Evolutionary conservation across 2,797 vertebrate species (phyloP), one percentile per base, ranked within the genome.

Genomic region (Enteromius afrohamiltoni): DNA sequence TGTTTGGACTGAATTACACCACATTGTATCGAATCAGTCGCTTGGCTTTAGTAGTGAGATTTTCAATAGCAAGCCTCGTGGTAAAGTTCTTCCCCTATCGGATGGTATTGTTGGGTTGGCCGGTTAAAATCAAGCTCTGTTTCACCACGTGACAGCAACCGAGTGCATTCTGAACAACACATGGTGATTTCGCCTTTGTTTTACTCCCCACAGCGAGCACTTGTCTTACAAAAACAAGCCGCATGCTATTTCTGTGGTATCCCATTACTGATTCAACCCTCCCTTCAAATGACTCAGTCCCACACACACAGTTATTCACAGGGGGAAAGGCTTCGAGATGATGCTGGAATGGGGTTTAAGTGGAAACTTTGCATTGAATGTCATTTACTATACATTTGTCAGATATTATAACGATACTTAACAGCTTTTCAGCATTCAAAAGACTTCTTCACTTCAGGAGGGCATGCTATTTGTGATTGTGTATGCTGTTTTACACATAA

Each of bases 281-380:
- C 21, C 71, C 42, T n/a, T 81, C 4, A 71, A 75, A 64, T 75
- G 79, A 62, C 37, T 64, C 42, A 64, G 17, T 42, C 1, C 14
- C 49, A 29, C 62, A 80, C 77, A 75, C 76, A 74, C 16, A 60
- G 45, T 51, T 62, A 85, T 34, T 71, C 79, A 76, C 75, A 42
- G 60, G 4, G 1, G 9, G 37, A 68, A 70, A 77, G 62, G 68
- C 55, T 11, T 1, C 26, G 34, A 80, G 80, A 42, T 87, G 83
- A 87, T 84, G 62, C 85, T 64, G 86, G 37, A 83, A 86, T 37
- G 62, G 85, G 62, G 84, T 86, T 67, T 69, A 69, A 53, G 31
- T 58, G 34, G 26, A 68, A 53, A 40, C 16, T 68, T 31, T 21
- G 45, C n/a, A 49, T 26, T 47, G 55, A 58, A 40, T 40, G 47